These are phyloP conservation scores for Oscheius sp. DNA, from an alignment of 2,888 invertebrate genomes.

Conservation along the genomic window DNA sequence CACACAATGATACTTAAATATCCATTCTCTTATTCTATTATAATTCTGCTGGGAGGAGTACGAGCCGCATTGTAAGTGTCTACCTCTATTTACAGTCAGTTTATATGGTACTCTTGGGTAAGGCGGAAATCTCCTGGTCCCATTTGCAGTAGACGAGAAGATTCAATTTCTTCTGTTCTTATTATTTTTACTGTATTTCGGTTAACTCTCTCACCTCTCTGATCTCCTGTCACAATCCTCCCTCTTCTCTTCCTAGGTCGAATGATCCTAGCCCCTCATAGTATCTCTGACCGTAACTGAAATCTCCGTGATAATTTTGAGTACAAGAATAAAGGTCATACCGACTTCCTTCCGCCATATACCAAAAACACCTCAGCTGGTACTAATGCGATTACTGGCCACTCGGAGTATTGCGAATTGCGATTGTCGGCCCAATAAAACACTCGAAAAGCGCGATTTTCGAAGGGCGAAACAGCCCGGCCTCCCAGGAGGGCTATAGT, in stretches of 20 bases:
- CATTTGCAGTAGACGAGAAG: too few relatives aligned
- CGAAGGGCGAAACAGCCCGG: constrained; percentile 22
- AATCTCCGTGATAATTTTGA: too few relatives aligned
- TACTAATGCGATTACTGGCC: constrained; percentile 26
- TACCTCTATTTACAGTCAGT: background rate
- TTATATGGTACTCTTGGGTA: too few relatives aligned
- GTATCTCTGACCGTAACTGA: too few relatives aligned
- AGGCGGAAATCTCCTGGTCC: too few relatives aligned
- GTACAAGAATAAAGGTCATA: background rate
- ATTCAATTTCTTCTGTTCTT: too few relatives aligned
- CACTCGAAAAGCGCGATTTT: constrained; percentile 31
- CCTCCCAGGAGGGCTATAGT: constrained; percentile 7
- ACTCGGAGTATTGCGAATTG: constrained; percentile 26
- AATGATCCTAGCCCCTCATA: background rate
- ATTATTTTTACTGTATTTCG: too few relatives aligned
- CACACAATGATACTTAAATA: background rate
- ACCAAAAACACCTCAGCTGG: constrained; percentile 5
- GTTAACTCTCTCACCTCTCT: too few relatives aligned
- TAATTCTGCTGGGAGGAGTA: constrained; percentile 3
- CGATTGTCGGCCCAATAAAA: constrained; percentile 35
- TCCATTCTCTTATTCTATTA: background rate
- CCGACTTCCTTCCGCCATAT: background rate
- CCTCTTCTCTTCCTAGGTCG: background rate
- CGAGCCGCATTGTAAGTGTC: constrained; percentile 19
- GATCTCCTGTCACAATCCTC: background rate